These are phyloP conservation scores for Xestia c-nigrum DNA, from an alignment of 2,888 invertebrate genomes.

Conservation along the genomic window DNA sequence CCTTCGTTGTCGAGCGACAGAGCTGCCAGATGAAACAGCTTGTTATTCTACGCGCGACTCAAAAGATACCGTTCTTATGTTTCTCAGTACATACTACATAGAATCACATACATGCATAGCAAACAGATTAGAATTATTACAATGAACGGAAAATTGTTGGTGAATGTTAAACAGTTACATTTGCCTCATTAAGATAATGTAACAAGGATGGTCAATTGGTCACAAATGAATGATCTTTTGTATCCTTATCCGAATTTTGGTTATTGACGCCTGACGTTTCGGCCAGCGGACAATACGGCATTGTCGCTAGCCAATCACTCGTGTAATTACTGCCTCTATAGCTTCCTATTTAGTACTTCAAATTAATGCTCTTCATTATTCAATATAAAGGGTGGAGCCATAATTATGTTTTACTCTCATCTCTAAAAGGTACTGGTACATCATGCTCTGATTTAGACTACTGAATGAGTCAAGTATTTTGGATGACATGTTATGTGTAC, in stretches of 20 bases:
- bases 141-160: conserved; percentile 50
- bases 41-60: conserved; percentile 65
- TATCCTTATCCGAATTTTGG: conserved; percentile 55
- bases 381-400: conserved; percentile 24
- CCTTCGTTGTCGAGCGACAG: conserved; percentile 47
- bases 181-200: conserved; percentile 47
- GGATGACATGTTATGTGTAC: conserved; percentile 15
- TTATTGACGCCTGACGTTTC: conserved; percentile 67
- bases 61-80: conserved; percentile 60
- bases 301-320: conserved; percentile 79
- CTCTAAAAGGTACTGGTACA: no score
- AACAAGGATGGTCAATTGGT: conserved; percentile 14
- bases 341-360: conserved; percentile 31
- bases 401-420: neutral
- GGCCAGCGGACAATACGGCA: conserved; percentile 71
- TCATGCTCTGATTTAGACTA: neutral
- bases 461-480: conserved; percentile 12
- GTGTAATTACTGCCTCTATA: conserved; percentile 68
- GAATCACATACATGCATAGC: conserved; percentile 35
- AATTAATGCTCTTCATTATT: conserved; percentile 34
- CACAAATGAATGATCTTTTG: conserved; percentile 48
- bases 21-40: conserved; percentile 63
- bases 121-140: conserved; percentile 50
- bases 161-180: conserved; percentile 30
- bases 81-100: conserved; percentile 46